Percentiles rank a stretch among this genome's conserved stretches.
phyloP scores from a whole-genome alignment of 1,140 invertebrate genomes.

The Bemisia tabaci region DNA sequence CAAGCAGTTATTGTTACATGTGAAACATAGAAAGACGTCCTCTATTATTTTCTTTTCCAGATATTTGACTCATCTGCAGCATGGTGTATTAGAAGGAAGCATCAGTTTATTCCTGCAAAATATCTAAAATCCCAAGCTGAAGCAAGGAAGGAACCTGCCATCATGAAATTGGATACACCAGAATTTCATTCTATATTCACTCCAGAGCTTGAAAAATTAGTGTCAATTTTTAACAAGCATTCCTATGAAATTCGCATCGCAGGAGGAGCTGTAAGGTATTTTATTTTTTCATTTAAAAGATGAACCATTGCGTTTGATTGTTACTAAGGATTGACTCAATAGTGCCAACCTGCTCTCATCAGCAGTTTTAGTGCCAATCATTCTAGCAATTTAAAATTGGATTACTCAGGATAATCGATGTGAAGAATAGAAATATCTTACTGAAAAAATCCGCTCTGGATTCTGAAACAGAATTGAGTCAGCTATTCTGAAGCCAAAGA shows the following conservation, averaged over 20 bases:
- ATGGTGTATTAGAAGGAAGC: neutral
- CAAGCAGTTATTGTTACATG: too few species aligned
- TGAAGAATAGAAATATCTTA: slow-evolving; percentile 15
- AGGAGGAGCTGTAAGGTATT: slow-evolving; percentile 75
- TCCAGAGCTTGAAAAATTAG: slow-evolving; percentile 53
- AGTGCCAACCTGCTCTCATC: too few species aligned
- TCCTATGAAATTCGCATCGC: slow-evolving; percentile 81
- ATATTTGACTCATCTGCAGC: neutral
- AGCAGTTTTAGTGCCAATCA: too few species aligned
- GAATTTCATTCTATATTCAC: slow-evolving; percentile 74
- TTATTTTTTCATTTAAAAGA: slow-evolving; percentile 6
- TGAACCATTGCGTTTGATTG: neutral
- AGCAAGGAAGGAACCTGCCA: slow-evolving; percentile 42
- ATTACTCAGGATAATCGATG: slow-evolving; percentile 2
- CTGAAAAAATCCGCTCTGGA: too few species aligned
- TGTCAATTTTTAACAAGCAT: slow-evolving; percentile 62
- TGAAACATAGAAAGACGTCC: too few species aligned
- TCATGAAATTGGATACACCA: slow-evolving; percentile 48
- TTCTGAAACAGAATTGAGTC: too few species aligned
- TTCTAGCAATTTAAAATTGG: too few species aligned
- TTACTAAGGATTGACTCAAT: slow-evolving; percentile 8
- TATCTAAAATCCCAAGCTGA: neutral
- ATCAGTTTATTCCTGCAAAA: neutral
- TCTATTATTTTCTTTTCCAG: neutral
- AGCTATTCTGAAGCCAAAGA: too few species aligned